These are phyloP conservation scores for Cynopterus brachyotis DNA, from an alignment of 2,113 vertebrate genomes.

Conservation along the genomic window DNA sequence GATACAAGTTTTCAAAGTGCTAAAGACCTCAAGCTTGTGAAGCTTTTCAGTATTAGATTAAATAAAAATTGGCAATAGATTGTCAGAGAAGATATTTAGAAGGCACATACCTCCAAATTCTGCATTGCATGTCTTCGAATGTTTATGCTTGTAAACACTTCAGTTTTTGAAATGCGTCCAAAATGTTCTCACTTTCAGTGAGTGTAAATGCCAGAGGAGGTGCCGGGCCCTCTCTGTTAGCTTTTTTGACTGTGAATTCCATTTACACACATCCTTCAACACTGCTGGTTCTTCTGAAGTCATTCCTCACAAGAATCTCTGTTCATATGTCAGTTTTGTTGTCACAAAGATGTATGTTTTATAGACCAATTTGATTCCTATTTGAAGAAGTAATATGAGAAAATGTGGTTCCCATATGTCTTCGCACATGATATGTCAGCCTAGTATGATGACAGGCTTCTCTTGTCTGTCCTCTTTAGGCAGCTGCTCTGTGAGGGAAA, in stretches of 20 bases:
- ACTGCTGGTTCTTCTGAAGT: slow-evolving; percentile 58
- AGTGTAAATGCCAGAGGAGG: slow-evolving; percentile 69
- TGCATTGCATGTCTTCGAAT: slow-evolving; percentile 45
- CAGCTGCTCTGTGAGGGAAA: slow-evolving; percentile 25
- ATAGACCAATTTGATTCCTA: slow-evolving; percentile 61
- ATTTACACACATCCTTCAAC: slow-evolving; percentile 76
- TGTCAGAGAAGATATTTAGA: slow-evolving; percentile 52
- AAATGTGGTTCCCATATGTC: slow-evolving; percentile 72
- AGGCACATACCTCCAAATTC: slow-evolving; percentile 52
- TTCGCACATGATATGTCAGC: slow-evolving; percentile 61
- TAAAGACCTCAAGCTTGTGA: not conserved
- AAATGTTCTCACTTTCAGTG: slow-evolving; percentile 65
- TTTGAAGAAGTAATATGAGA: slow-evolving; percentile 65
- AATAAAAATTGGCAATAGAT: slow-evolving; percentile 45
- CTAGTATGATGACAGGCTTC: slow-evolving; percentile 52
- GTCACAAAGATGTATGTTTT: slow-evolving; percentile 76
- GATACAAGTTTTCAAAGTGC: not conserved
- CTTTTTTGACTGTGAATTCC: slow-evolving; percentile 77
- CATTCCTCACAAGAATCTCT: slow-evolving; percentile 59
- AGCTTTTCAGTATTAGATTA: slow-evolving; percentile 6
- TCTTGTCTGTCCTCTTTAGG: slow-evolving; percentile 48
- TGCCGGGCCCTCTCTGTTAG: slow-evolving; percentile 64
- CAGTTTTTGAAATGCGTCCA: slow-evolving; percentile 73
- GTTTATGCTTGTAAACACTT: slow-evolving; percentile 76
- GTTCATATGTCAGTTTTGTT: slow-evolving; percentile 77